Conservation (phyloP, 2,888 invertebrate species). For the Lasioglossum marginatum region DNA sequence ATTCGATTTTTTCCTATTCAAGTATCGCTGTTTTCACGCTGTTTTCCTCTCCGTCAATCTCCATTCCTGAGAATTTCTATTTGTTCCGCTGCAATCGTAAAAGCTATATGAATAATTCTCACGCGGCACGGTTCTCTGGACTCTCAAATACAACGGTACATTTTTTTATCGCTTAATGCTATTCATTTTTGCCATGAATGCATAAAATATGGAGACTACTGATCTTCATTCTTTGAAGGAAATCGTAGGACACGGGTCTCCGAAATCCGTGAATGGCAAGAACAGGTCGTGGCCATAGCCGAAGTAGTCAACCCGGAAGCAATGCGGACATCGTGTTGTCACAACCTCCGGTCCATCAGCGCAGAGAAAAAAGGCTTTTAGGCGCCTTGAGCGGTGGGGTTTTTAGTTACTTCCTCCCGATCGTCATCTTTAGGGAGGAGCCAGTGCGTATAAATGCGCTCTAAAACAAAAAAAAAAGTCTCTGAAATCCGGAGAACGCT, state of each 20-base stretch:
- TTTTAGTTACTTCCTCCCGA: too few relatives aligned
- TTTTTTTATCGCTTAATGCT: neutral
- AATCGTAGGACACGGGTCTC: neutral
- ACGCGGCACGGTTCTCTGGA: neutral
- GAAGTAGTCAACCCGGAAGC: too few relatives aligned
- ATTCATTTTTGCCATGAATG: neutral
- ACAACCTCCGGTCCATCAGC: too few relatives aligned
- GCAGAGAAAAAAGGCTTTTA: too few relatives aligned
- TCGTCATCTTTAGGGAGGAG: too few relatives aligned
- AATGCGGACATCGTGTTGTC: too few relatives aligned
- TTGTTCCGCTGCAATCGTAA: neutral
- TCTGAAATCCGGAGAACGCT: neutral
- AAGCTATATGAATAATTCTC: neutral
- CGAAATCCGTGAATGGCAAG: neutral
- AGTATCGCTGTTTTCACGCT: neutral
- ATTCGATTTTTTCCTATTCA: neutral
- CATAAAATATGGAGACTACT: neutral
- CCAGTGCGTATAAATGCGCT: too few relatives aligned
- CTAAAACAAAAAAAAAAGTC: too few relatives aligned
- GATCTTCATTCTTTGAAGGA: neutral
- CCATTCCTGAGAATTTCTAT: neutral
- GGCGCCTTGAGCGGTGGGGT: too few relatives aligned
- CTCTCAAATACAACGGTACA: neutral
- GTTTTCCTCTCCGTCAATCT: neutral
- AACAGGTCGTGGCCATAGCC: too few relatives aligned